These are phyloP conservation scores for Otis tarda DNA, from an alignment of 2,113 vertebrate genomes.

Conservation along the genomic window DNA sequence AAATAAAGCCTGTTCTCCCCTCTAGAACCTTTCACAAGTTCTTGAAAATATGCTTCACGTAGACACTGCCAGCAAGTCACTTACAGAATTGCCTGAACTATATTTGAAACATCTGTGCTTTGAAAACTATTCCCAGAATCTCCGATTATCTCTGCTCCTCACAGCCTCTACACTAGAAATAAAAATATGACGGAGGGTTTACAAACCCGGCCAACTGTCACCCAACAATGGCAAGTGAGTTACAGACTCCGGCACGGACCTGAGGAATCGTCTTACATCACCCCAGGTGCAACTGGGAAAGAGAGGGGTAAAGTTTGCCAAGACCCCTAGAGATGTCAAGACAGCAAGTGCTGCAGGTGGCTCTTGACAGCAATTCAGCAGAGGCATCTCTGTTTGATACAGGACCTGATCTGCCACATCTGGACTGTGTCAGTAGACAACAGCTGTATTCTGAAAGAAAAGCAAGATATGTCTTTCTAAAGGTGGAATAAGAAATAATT, in stretches of 20 bases:
- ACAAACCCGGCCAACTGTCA: neutral
- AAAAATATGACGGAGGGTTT: neutral
- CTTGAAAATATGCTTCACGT: neutral
- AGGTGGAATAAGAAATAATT: neutral
- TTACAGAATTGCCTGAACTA: neutral
- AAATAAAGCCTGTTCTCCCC: neutral
- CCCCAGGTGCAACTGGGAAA: neutral
- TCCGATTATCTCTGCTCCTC: neutral
- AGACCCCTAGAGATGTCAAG: neutral
- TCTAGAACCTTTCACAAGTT: neutral
- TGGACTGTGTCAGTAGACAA: neutral
- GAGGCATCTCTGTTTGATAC: neutral
- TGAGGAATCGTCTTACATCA: neutral
- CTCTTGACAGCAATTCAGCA: neutral
- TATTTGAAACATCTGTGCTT: neutral
- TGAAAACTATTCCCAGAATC: neutral
- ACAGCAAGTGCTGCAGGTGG: neutral
- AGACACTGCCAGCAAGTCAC: neutral
- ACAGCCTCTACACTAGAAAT: neutral
- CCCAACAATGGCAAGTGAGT: fast-evolving
- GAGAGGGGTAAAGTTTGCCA: neutral
- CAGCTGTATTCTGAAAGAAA: neutral
- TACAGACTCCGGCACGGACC: fast-evolving
- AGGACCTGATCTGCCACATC: neutral
- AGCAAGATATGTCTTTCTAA: neutral